Evolutionary conservation across 2,888 invertebrate species (phyloP).

Genomic region (Nemoura dubitans): DNA sequence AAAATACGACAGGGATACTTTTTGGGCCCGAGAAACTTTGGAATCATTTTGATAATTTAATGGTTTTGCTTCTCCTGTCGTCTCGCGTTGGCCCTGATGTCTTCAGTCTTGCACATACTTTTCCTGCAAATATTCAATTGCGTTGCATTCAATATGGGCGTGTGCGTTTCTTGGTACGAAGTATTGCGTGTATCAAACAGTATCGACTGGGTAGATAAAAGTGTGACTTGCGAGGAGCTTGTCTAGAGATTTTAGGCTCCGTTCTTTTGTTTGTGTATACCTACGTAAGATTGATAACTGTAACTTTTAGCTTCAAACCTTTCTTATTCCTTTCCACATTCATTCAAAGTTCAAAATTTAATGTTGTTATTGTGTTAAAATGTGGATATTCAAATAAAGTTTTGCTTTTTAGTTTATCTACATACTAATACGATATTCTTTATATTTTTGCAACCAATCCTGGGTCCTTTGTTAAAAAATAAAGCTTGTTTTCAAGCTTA

Average conservation of each 20-base stretch:
- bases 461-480: neutral
- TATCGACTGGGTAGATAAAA: neutral
- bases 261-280: neutral
- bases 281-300: neutral
- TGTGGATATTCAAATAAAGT: neutral
- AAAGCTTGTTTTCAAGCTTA: neutral
- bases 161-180: neutral
- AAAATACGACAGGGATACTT: too few relatives aligned
- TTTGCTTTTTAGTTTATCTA: neutral
- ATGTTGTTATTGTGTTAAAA: neutral
- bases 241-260: neutral
- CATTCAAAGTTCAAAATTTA: neutral
- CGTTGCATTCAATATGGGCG: neutral
- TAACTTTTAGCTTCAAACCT: neutral
- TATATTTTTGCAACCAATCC: neutral
- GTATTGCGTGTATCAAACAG: neutral
- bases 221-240: neutral
- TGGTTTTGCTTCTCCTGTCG: too few relatives aligned
- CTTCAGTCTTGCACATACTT: too few relatives aligned
- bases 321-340: neutral
- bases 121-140: too few relatives aligned
- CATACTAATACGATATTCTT: neutral
- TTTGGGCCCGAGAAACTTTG: too few relatives aligned
- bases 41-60: too few relatives aligned
- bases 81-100: too few relatives aligned